A percentile compares a stretch with the other conserved stretches of the same genome.
These are phyloP conservation scores for Megastigmus dorsalis DNA, from an alignment of 2,888 invertebrate genomes.

Conservation along the genomic window DNA sequence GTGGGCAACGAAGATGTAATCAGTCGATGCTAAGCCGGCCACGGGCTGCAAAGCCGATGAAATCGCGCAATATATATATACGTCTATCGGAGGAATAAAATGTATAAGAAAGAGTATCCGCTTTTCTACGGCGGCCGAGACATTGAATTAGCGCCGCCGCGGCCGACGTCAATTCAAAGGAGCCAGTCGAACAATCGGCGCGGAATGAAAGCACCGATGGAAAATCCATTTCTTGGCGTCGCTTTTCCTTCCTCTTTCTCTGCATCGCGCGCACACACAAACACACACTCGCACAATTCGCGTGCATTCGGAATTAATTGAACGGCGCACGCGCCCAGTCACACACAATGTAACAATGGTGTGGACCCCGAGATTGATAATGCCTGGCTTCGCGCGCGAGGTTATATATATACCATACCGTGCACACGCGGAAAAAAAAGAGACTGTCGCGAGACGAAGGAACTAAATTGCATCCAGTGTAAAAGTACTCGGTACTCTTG, in stretches of 20 bases:
- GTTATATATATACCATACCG: too few relatives aligned
- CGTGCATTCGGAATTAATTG: conserved; percentile 59
- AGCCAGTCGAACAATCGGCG: conserved; percentile 12
- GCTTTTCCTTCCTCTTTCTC: conserved; percentile 3
- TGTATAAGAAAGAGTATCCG: conserved; percentile 34
- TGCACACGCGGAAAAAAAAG: conserved; percentile 31
- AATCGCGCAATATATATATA: neutral
- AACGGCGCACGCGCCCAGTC: conserved; percentile 60
- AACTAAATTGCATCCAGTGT: conserved; percentile 66
- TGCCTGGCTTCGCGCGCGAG: conserved; percentile 60
- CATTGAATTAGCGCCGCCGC: conserved; percentile 35
- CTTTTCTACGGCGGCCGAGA: conserved; percentile 19
- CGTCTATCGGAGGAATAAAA: too few relatives aligned
- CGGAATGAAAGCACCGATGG: conserved; percentile 30
- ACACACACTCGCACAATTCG: neutral
- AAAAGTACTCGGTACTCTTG: too few relatives aligned
- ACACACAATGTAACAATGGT: conserved; percentile 66
- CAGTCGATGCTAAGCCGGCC: conserved; percentile 11
- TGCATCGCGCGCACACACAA: neutral
- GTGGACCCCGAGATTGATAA: conserved; percentile 65
- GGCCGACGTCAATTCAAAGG: conserved; percentile 15
- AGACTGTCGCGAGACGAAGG: conserved; percentile 47
- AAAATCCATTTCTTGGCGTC: conserved; percentile 37
- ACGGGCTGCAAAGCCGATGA: neutral
- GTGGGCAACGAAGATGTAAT: neutral